Percentiles rank a stretch among this genome's conserved stretches.
phyloP scores from a whole-genome alignment of 2,888 invertebrate species.

The Stegophylla sp. region DNA sequence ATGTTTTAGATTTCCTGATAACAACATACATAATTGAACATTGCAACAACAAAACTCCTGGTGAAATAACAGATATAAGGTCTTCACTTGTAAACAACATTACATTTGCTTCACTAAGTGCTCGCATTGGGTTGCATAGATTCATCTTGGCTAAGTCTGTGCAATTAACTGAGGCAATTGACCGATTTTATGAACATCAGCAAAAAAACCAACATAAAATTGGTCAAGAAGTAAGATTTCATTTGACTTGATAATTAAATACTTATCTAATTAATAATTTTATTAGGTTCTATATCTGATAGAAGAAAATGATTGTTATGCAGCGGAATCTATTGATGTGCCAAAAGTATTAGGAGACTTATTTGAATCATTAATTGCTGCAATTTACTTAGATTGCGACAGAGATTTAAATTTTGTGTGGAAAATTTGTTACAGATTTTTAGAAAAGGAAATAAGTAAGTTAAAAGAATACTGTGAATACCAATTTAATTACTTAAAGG shows the following conservation, averaged over 20 bases:
- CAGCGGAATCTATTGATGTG: conserved; percentile 84
- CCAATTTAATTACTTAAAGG: too few relatives aligned
- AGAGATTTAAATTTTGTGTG: conserved; percentile 78
- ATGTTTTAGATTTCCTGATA: conserved; percentile 77
- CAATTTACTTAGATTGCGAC: conserved; percentile 85
- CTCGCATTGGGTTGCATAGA: conserved; percentile 84
- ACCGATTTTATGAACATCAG: conserved; percentile 73
- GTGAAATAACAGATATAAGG: conserved; percentile 88
- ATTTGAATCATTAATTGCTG: conserved; percentile 90
- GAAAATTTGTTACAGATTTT: conserved; percentile 79
- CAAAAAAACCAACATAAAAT: conserved; percentile 70
- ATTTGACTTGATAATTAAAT: background rate
- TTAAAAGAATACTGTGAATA: conserved; percentile 41
- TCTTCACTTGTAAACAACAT: conserved; percentile 96
- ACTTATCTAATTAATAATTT: conserved; percentile 49
- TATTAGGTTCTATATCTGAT: conserved; percentile 68
- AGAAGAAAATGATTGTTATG: conserved; percentile 71
- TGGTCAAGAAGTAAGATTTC: conserved; percentile 71
- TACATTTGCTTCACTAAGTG: conserved; percentile 88
- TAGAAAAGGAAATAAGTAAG: conserved; percentile 81
- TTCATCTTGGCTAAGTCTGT: conserved; percentile 70
- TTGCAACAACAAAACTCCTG: conserved; percentile 75
- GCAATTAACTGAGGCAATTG: conserved; percentile 68
- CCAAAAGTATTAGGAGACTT: conserved; percentile 92
- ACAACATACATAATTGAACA: conserved; percentile 87